Percentiles rank a stretch among this genome's conserved stretches.
These are phyloP conservation scores for Drosophila pegasa DNA, from an alignment of 2,888 invertebrate species.

Conservation along the genomic window DNA sequence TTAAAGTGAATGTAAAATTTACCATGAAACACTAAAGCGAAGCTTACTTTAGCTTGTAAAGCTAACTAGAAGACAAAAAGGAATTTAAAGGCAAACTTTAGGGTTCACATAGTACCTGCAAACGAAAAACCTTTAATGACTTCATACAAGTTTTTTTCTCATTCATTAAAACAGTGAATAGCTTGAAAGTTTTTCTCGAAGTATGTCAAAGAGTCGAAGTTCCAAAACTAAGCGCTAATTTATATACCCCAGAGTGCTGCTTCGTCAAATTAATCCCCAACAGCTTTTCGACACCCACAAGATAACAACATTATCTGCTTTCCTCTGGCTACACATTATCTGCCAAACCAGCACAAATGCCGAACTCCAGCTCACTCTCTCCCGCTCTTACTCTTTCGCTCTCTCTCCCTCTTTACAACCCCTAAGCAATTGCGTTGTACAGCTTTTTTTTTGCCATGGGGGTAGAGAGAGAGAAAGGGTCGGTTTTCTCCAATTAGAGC, in stretches of 20 bases:
- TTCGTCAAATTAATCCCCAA: slow-evolving; percentile 16
- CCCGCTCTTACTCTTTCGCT: not conserved
- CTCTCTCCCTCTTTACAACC: slow-evolving; percentile 24
- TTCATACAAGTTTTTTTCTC: too few species aligned
- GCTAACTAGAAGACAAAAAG: not conserved
- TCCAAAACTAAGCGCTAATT: not conserved
- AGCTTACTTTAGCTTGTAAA: not conserved
- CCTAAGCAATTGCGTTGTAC: slow-evolving; percentile 32
- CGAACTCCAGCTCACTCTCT: not conserved
- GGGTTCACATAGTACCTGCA: too few species aligned
- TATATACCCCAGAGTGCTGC: not conserved
- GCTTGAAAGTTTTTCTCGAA: not conserved
- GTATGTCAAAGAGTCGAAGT: not conserved
- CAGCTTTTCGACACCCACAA: slow-evolving; percentile 41
- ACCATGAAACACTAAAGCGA: not conserved
- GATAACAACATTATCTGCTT: slow-evolving; percentile 43
- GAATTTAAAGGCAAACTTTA: too few species aligned
- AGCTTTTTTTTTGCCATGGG: not conserved
- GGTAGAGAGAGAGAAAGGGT: slow-evolving; percentile 32
- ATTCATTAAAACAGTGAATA: not conserved
- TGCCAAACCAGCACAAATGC: slow-evolving; percentile 9
- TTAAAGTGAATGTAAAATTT: too few species aligned
- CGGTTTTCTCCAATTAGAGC: slow-evolving; percentile 58
- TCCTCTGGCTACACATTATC: slow-evolving; percentile 17
- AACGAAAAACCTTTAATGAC: not conserved